phyloP scores from a whole-genome alignment of 2,888 invertebrate genomes.

The Melitaea athalia region DNA sequence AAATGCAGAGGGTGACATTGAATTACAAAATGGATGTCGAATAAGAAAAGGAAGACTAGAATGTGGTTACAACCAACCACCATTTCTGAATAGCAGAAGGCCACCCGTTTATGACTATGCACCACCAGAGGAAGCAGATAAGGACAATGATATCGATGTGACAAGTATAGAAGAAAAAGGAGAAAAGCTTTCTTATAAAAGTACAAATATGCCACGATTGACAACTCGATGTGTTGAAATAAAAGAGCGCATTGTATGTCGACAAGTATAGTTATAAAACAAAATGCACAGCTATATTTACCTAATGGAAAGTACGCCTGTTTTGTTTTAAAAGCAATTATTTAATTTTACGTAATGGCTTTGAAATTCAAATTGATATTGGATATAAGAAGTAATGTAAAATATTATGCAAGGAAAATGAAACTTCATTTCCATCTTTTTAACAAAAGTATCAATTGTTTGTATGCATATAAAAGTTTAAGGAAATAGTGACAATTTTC shows the following conservation, averaged over 20 bases:
- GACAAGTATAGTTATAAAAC: constrained; percentile 29
- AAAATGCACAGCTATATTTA: not conserved
- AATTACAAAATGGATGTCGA: constrained; percentile 58
- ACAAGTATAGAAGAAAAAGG: constrained; percentile 12
- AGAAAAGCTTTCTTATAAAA: constrained; percentile 12
- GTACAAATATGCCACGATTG: constrained; percentile 4
- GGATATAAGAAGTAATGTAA: not conserved
- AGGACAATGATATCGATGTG: constrained; percentile 15
- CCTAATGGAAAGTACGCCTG: not conserved
- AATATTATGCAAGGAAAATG: too few relatives aligned
- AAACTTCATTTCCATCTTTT: too few relatives aligned
- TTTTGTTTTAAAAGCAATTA: not conserved
- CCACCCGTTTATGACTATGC: constrained; percentile 42
- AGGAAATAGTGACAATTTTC: too few relatives aligned
- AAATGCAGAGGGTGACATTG: constrained; percentile 39
- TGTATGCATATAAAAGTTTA: too few relatives aligned
- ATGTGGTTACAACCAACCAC: constrained; percentile 62
- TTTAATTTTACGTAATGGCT: not conserved
- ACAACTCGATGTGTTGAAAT: constrained; percentile 54
- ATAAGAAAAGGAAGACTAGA: constrained; percentile 63
- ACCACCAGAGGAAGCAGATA: constrained; percentile 5
- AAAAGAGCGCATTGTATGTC: constrained; percentile 55
- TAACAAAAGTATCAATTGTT: too few relatives aligned
- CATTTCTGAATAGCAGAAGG: constrained; percentile 51
- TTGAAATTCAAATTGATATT: not conserved